Evolutionary conservation across 2,113 vertebrate species (phyloP), one percentile per base, ranked within the genome.

Genomic region (Danio rerio): DNA sequence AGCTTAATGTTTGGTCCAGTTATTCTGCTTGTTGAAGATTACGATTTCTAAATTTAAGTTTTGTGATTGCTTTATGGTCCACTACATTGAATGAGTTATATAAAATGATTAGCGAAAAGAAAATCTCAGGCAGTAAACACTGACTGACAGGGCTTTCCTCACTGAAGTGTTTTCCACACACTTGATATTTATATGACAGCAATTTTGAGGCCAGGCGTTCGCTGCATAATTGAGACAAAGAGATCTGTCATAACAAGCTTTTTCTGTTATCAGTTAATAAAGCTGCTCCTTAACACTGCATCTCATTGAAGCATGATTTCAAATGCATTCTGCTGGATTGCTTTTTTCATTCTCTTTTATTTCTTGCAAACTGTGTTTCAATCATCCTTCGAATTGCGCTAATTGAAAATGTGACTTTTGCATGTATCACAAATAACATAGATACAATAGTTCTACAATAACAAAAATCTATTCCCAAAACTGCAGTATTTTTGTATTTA

Each of bases 201-300:
- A 2, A 11, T 49, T 13, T 42, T 61, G 9, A 55, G 10, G 58
- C 49, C 71, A 56, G n/a, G 56, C 45, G 12, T 59, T 16, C 73
- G 47, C 73, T 75, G 31, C 50, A 66, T 56, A 53, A 62, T 18
- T 21, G n/a, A 81, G 43, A 8, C 10, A 47, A 13, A 7, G 16
- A 5, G 49, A 62, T 5, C 10, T 18, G 15, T 1, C 9, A 53
- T 13, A 72, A 81, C 79, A 81, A 52, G 69, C 53, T 50, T 80
- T 80, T 80, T 40, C 78, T 69, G 63, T 73, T 53, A 73, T 55
- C 7, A 21, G 20, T 5, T 9, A 42, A n/a, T n/a, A n/a, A n/a
- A 31, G 11, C 49, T 9, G 5, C 16, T 45, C 5, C 9, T 68
- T 42, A 16, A 65, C 62, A 12, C 45, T 45, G 42, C 16, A 6